These are phyloP conservation scores for Eubasilissa regina DNA, from an alignment of 1,140 invertebrate species.

Conservation along the genomic window DNA sequence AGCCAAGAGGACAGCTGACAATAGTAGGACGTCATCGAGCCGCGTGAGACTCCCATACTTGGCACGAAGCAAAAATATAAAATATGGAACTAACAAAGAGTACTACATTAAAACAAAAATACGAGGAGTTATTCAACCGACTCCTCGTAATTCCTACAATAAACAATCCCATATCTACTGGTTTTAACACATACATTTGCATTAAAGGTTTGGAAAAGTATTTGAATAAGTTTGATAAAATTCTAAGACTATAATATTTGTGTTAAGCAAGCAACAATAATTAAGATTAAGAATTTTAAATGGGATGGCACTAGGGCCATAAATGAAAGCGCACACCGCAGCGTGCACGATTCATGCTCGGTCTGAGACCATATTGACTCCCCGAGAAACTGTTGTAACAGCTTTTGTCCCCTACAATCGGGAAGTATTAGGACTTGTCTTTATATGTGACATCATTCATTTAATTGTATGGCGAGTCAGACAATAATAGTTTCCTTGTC, in stretches of 20 bases:
- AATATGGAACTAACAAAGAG: conserved; percentile 55
- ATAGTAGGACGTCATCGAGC: not conserved
- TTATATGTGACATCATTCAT: conserved; percentile 49
- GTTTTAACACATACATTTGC: conserved; percentile 50
- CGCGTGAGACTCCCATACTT: conserved; percentile 7
- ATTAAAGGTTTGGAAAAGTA: conserved; percentile 56
- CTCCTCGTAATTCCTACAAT: conserved; percentile 52
- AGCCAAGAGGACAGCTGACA: not conserved
- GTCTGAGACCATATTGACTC: conserved; percentile 39
- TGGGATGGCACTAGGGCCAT: conserved; percentile 55
- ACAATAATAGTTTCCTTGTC: conserved; percentile 47
- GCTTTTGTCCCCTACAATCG: conserved; percentile 43
- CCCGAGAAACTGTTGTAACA: not conserved
- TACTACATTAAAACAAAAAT: conserved; percentile 51
- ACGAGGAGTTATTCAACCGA: conserved; percentile 41
- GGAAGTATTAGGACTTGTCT: conserved; percentile 46
- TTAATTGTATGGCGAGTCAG: conserved; percentile 51
- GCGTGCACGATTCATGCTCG: conserved; percentile 17
- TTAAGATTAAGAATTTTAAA: conserved; percentile 60
- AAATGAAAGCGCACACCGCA: conserved; percentile 41
- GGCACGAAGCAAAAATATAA: conserved; percentile 52
- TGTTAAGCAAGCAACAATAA: conserved; percentile 61
- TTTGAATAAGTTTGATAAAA: conserved; percentile 59
- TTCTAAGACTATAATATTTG: conserved; percentile 60
- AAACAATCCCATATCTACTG: conserved; percentile 58